Evolutionary conservation across 2,113 vertebrate genomes (phyloP), one percentile per base, ranked within the genome.

Genomic region (Daphoenositta chrysoptera): DNA sequence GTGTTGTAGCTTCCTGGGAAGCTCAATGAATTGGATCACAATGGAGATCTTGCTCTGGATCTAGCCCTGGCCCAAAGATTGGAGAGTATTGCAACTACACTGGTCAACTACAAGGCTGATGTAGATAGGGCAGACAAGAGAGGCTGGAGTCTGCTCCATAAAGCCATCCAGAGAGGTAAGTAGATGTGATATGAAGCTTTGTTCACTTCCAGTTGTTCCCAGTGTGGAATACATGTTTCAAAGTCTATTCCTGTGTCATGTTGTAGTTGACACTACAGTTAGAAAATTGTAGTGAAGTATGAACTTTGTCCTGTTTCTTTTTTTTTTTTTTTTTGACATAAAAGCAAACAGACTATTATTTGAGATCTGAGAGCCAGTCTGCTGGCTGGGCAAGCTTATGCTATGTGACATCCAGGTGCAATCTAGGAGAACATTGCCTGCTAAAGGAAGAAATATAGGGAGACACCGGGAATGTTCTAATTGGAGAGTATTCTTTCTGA

Each of bases 81-180:
- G 87, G 99, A 99, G 96, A 98, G 99, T 64, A 99, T 99, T 42
- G 99, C 99, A 86, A 98, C 98, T 48, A 99, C 99, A 0, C 94
- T 99, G 83, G 99, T 99, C 35, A 99, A 98, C 97, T 98, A 98
- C 97, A 99, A 98, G 95, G 99, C 99, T 18, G 99, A 99, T 3
- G 98, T 99, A 70, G 99, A 99, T 68, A 99, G 99, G 98, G 98
- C 98, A 92, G 99, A 99, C 96, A 98, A 99, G 96, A 99, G 96
- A 63, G 99, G 99, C 95, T 99, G 99, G 98, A 99, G 99, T 95
- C 98, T 99, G 45, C 97, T 99, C 70, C 99, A 99, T 90, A 99
- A 99, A 98, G 99, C 99, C 81, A 99, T 99, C 93, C 99, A 99
- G 93, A 98, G 99, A 98, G 99, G 99, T 99, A 63, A 92, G 95